Evolutionary conservation across 2,888 invertebrate species (phyloP).

Genomic region (Leptinotarsa juncta): DNA sequence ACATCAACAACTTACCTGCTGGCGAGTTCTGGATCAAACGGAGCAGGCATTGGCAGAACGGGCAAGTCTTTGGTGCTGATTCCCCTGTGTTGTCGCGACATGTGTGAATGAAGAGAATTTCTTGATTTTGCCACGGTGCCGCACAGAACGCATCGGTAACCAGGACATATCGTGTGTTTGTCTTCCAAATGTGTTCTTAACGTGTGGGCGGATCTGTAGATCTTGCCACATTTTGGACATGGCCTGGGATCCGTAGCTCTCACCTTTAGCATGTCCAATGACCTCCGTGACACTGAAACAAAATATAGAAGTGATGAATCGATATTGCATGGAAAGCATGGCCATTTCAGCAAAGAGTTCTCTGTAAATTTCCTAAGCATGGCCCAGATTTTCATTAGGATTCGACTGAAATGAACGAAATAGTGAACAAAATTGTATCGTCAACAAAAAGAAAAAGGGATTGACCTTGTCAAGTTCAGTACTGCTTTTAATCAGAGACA

Average conservation of each 20-base stretch:
- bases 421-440: too few relatives aligned
- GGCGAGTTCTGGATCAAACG: conserved; percentile 91
- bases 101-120: conserved; percentile 92
- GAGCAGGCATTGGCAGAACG: conserved; percentile 91
- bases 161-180: conserved; percentile 93
- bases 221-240: conserved; percentile 93
- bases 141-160: conserved; percentile 91
- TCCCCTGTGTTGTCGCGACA: conserved; percentile 93
- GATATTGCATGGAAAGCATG: neutral
- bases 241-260: conserved; percentile 92
- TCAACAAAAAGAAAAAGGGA: too few relatives aligned
- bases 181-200: conserved; percentile 91
- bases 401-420: too few relatives aligned
- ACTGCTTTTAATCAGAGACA: too few relatives aligned
- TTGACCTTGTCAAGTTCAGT: too few relatives aligned
- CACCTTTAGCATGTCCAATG: conserved; percentile 86
- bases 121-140: conserved; percentile 93
- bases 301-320: conserved; percentile 29
- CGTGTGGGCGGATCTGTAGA: conserved; percentile 92
- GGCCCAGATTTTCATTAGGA: too few relatives aligned
- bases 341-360: neutral
- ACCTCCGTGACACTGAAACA: conserved; percentile 77
- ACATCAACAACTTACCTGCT: conserved; percentile 70
- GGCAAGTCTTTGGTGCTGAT: conserved; percentile 94
- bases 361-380: too few relatives aligned